phyloP scores from a whole-genome alignment of 2,113 vertebrate genomes.

The Riparia riparia region DNA sequence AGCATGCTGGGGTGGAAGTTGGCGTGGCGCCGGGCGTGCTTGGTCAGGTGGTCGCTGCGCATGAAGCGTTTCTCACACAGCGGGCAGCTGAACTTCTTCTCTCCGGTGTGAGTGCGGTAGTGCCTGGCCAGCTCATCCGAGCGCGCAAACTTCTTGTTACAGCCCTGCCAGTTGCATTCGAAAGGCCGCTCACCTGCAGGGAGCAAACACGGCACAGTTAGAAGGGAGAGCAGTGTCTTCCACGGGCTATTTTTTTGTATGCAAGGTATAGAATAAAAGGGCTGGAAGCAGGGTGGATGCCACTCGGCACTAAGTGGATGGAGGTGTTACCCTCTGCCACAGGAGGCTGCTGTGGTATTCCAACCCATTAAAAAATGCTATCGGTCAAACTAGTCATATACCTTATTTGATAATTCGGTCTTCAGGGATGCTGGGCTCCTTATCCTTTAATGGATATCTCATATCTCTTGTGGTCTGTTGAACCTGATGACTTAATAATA shows the following conservation, averaged over 20 bases:
- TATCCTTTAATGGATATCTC: neutral
- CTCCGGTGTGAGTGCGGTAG: slow-evolving; percentile 97
- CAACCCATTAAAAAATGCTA: neutral
- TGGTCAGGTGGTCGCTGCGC: slow-evolving; percentile 97
- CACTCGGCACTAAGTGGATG: no score
- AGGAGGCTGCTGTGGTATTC: neutral
- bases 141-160: slow-evolving; percentile 97
- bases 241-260: fast-evolving
- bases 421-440: neutral
- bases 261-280: neutral
- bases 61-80: slow-evolving; percentile 98
- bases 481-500: neutral
- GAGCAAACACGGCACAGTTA: neutral
- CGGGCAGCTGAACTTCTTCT: slow-evolving; percentile 95
- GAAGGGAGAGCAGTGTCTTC: neutral
- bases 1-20: slow-evolving; percentile 96
- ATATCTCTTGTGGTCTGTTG: neutral
- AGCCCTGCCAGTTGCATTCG: slow-evolving; percentile 94
- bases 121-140: slow-evolving; percentile 96
- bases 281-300: neutral
- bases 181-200: slow-evolving; percentile 91
- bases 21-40: slow-evolving; percentile 93
- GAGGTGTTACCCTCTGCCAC: neutral
- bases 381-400: neutral
- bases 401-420: neutral